These are phyloP conservation scores for Brachymystax lenok DNA, from an alignment of 2,797 vertebrate genomes.

Conservation along the genomic window DNA sequence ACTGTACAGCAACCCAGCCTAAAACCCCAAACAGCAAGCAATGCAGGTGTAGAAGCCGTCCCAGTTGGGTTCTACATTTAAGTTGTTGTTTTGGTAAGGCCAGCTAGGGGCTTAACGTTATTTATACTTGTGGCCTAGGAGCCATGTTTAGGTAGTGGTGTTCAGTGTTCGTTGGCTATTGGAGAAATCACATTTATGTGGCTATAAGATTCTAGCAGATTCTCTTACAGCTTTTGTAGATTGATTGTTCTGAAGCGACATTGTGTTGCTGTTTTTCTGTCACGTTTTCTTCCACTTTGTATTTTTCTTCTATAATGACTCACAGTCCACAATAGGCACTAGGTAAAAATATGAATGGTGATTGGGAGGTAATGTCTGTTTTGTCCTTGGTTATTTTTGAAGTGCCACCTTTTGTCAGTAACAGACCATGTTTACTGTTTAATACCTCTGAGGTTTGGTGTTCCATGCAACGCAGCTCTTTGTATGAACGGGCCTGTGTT, in stretches of 20 bases:
- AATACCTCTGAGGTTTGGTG: background rate
- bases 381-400: background rate
- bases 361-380: background rate
- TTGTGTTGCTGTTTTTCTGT: too few relatives aligned
- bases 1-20: too few relatives aligned
- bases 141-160: conserved; percentile 6
- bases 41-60: too few relatives aligned
- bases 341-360: background rate
- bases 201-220: too few relatives aligned
- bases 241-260: too few relatives aligned
- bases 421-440: background rate
- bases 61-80: too few relatives aligned
- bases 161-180: background rate
- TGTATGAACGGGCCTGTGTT: background rate
- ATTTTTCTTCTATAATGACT: background rate
- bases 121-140: background rate
- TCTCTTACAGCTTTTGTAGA: too few relatives aligned
- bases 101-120: background rate
- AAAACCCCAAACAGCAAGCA: too few relatives aligned
- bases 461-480: background rate
- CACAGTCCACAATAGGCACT: background rate
- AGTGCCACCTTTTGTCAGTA: background rate
- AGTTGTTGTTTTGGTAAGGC: conserved; percentile 21
- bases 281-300: background rate
- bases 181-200: background rate